Base-by-base conservation (phyloP, 2,888 invertebrate genomes). In the Odontocerum albicorne region DNA sequence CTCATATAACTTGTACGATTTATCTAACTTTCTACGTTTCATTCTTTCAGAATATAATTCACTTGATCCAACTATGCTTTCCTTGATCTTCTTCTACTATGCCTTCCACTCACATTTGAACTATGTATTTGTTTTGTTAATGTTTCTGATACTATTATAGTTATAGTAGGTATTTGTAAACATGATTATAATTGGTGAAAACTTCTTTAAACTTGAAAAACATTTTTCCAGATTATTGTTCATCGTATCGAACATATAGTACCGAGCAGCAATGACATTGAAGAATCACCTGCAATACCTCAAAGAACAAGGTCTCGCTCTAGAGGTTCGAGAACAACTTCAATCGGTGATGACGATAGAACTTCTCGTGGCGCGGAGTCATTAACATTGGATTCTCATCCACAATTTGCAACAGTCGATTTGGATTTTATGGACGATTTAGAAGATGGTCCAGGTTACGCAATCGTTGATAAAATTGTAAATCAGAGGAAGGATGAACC, bases 321-420 rank as follows among this genome's bases (percentile, higher is more conserved):
- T 4, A 77, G 84, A 49, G 75, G 77, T 61, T 82, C 83, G 1
- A 68, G 80, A 43, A 74, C 78, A 7, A 77, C 78, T 21, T 80
- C 82, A 6, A 67, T 81, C 21, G 80, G 80, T 50, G 88, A 88
- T 62, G 87, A 87, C 55, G 87, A 87, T 63, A 79, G 86, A 22
- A 87, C 86, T 4, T 87, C 88, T 0, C 83, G 82, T 55, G 87
- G 85, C 1, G 86, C 85, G 1, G 87, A 88, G 57, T 87, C 87
- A 0, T 68, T 87, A 39, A 75, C 73, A 7, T 70, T 82, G 21
- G 82, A 82, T 49, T 64, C 59, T n/a, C 64, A 65, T 64, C 74
- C 71, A 31, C 73, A 77, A 61, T 61, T 72, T 40, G 68, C 70
- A 21, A 67, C 66, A 7, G 59, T 64, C 8, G 72, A 75, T 22